Percentiles rank a stretch among this genome's conserved stretches.
Evolutionary conservation across 2,888 invertebrate species (phyloP).

Genomic region (Melolontha melolontha): DNA sequence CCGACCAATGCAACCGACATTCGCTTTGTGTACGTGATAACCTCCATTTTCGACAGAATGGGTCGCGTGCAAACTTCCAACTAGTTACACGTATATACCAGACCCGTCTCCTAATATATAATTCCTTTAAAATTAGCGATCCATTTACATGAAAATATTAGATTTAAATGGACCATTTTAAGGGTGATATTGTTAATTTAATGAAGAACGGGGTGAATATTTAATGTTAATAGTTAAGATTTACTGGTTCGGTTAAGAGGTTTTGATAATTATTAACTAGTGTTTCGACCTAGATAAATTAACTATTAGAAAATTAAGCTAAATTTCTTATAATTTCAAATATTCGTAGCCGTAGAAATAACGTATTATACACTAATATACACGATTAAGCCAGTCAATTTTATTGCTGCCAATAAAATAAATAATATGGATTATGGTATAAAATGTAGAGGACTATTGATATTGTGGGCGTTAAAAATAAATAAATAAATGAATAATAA

Average conservation of each 20-base stretch:
- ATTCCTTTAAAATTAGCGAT: constrained; percentile 7
- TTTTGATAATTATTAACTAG: constrained; percentile 22
- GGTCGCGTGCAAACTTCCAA: neutral
- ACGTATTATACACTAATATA: too few relatives aligned
- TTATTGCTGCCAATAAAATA: too few relatives aligned
- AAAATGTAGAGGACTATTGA: too few relatives aligned
- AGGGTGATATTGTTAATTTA: constrained; percentile 18
- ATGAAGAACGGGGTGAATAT: constrained; percentile 12
- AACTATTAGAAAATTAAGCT: constrained; percentile 8
- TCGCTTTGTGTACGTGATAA: constrained; percentile 20
- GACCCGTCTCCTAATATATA: neutral
- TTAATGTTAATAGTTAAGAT: constrained; percentile 12
- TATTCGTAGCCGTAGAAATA: too few relatives aligned
- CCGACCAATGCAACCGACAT: neutral
- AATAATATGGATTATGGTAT: too few relatives aligned
- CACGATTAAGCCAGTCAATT: too few relatives aligned
- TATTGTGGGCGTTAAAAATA: too few relatives aligned
- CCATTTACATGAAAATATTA: neutral
- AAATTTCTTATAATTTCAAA: constrained; percentile 11
- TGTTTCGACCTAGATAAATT: constrained; percentile 12
- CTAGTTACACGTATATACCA: neutral
- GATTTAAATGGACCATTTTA: constrained; percentile 4
- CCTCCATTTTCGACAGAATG: neutral
- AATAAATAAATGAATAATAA: too few relatives aligned
- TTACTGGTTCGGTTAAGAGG: constrained; percentile 1